A percentile compares a stretch with the other conserved stretches of the same genome.
Conservation (phyloP, 2,113 vertebrate genomes). For the Turnix velox region DNA sequence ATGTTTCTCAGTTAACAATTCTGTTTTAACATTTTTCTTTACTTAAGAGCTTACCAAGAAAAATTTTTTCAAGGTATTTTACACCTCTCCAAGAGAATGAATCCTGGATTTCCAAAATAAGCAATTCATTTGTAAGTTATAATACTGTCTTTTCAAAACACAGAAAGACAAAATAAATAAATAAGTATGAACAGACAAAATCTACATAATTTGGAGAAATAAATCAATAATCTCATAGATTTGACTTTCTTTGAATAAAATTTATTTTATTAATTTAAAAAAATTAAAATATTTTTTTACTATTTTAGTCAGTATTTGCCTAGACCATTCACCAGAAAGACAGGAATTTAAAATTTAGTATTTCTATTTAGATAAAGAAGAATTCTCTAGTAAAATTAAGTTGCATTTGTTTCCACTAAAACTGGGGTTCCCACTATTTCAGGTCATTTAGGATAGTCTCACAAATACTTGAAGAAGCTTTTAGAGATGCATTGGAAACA, state of each 20-base stretch:
- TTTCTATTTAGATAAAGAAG: neutral
- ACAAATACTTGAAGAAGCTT: neutral
- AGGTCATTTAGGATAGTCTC: neutral
- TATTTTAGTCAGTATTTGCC: neutral
- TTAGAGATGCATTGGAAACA: neutral
- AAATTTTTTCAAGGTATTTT: neutral
- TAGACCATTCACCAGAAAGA: neutral
- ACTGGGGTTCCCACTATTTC: neutral
- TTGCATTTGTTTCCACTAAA: neutral
- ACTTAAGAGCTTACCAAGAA: neutral
- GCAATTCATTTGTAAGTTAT: neutral
- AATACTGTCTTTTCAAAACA: neutral
- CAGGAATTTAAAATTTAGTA: neutral
- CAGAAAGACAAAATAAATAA: neutral
- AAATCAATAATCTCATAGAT: neutral
- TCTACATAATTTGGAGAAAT: neutral
- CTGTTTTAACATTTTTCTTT: neutral
- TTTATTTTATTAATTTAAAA: neutral
- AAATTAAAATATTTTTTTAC: neutral
- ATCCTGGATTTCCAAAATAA: neutral
- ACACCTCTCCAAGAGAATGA: neutral
- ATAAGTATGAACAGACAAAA: neutral
- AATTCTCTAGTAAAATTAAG: neutral
- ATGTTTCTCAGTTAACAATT: neutral
- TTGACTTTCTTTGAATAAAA: neutral